These are phyloP conservation scores for Anoplius nigerrimus DNA, from an alignment of 2,888 invertebrate species.

Conservation along the genomic window DNA sequence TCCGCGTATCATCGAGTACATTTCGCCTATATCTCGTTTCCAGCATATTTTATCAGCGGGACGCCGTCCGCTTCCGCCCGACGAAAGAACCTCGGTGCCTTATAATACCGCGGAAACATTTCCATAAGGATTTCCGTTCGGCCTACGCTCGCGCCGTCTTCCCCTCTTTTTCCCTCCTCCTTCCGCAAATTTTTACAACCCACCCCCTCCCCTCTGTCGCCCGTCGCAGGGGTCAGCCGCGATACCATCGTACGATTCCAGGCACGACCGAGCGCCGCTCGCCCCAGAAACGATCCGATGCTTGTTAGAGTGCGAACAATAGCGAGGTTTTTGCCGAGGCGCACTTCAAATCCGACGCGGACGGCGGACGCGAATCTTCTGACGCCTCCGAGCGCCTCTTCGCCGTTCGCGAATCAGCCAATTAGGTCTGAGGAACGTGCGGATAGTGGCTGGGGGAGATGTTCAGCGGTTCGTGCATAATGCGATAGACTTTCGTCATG, in stretches of 20 bases:
- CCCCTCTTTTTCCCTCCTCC: slow-evolving; percentile 10
- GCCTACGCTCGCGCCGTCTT: slow-evolving; percentile 40
- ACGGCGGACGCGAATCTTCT: no score
- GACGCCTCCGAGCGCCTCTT: no score
- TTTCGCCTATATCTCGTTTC: slow-evolving; percentile 28
- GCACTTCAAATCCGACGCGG: no score
- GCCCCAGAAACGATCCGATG: slow-evolving; percentile 27
- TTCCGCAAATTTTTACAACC: background rate
- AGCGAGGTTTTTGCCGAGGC: slow-evolving; percentile 24
- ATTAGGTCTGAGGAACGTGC: no score
- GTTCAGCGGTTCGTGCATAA: no score
- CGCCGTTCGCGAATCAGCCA: no score
- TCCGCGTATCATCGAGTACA: slow-evolving; percentile 28
- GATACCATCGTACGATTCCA: slow-evolving; percentile 48
- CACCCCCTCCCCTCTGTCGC: slow-evolving; percentile 33
- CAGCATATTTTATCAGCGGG: slow-evolving; percentile 33
- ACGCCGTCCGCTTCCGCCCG: slow-evolving; percentile 36
- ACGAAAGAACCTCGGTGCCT: slow-evolving; percentile 9
- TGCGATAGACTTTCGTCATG: no score
- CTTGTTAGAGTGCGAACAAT: slow-evolving; percentile 50
- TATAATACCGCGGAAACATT: slow-evolving; percentile 31
- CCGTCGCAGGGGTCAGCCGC: slow-evolving; percentile 44
- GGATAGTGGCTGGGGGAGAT: no score
- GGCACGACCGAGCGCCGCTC: slow-evolving; percentile 29
- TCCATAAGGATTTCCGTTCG: slow-evolving; percentile 49